A percentile compares a stretch with the other conserved stretches of the same genome.
These are phyloP conservation scores for Helicoverpa assulta DNA, from an alignment of 2,888 invertebrate genomes.

Conservation along the genomic window DNA sequence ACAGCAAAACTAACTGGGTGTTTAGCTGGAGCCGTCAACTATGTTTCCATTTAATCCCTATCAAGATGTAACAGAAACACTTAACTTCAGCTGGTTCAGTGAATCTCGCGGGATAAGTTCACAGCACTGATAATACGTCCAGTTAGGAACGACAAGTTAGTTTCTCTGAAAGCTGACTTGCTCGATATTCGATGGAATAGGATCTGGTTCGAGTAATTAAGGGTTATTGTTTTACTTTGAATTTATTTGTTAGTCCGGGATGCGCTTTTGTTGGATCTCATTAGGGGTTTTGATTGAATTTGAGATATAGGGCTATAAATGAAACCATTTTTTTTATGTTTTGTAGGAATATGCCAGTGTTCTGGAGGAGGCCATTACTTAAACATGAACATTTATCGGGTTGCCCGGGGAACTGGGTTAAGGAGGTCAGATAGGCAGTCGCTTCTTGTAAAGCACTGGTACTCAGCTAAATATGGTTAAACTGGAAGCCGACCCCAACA, in stretches of 20 bases:
- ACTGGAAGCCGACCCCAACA: too few species aligned
- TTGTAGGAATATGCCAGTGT: too few species aligned
- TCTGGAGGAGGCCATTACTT: too few species aligned
- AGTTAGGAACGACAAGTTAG: slow-evolving; percentile 53
- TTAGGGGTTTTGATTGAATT: background rate
- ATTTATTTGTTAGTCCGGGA: background rate
- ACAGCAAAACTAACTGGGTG: slow-evolving; percentile 21
- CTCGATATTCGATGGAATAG: slow-evolving; percentile 34
- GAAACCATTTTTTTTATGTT: background rate
- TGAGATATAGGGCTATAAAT: background rate
- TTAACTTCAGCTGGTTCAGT: slow-evolving; percentile 44
- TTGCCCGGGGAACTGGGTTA: too few species aligned
- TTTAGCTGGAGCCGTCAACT: slow-evolving; percentile 35
- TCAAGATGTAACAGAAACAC: slow-evolving; percentile 50
- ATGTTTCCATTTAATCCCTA: slow-evolving; percentile 47
- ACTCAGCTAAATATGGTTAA: too few species aligned
- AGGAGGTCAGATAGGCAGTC: too few species aligned
- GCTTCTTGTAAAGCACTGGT: too few species aligned
- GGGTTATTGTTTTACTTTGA: slow-evolving; percentile 21
- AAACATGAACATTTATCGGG: too few species aligned
- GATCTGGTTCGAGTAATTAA: slow-evolving; percentile 38
- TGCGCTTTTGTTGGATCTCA: background rate
- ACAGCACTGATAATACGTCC: slow-evolving; percentile 50
- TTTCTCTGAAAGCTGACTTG: slow-evolving; percentile 34
- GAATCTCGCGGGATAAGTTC: slow-evolving; percentile 52